Base-by-base conservation (phyloP, 1,140 invertebrate genomes). In the Drosophila funebris region DNA sequence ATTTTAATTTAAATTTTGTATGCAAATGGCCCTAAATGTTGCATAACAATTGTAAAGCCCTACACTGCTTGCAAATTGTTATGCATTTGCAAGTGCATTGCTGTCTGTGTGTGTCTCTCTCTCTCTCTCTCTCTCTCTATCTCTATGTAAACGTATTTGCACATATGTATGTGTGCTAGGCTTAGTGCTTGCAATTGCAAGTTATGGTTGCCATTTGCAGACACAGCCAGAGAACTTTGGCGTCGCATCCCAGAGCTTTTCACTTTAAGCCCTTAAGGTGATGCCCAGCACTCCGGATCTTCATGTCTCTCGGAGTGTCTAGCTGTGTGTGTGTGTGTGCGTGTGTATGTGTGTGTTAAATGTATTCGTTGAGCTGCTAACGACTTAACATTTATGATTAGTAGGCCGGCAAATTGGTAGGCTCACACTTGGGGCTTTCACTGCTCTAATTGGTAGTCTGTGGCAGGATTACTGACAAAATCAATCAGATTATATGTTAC, bases 21-120 rank as follows among this genome's bases (percentile, higher is more conserved):
- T 87, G 82, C 78, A 87, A 87, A 87, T 88, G 78, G 76, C 44
- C 74, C 52, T 66, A 82, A 88, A 82, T 82, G 82, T 87, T 88
- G 71, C 77, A 88, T 75, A 82, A 78, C 78, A 82, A 60, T 74
- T 60, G 73, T 39, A 58, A n/a, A 67, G 39, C 73, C 63, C 61
- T 68, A 33, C 48, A 62, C 58, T 52, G 63, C 60, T 56, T 50
- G 68, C 80, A 79, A 83, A 85, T 80, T 84, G 80, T 83, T 79
- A 79, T 79, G 76, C 62, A 79, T 79, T 71, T 46, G 56, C 36
- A 22, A 50, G 44, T 50, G 41, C 41, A 60, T n/a, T 36, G 20
- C 4, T 37, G 41, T 29, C 27, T 61, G 9, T 13, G 27, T 8
- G 43, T 7, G 31, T 43, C 46, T 44, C 5, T 70, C 14, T 66